Base-by-base conservation (phyloP, 1,140 invertebrate genomes). In the Halyomorpha halys region DNA sequence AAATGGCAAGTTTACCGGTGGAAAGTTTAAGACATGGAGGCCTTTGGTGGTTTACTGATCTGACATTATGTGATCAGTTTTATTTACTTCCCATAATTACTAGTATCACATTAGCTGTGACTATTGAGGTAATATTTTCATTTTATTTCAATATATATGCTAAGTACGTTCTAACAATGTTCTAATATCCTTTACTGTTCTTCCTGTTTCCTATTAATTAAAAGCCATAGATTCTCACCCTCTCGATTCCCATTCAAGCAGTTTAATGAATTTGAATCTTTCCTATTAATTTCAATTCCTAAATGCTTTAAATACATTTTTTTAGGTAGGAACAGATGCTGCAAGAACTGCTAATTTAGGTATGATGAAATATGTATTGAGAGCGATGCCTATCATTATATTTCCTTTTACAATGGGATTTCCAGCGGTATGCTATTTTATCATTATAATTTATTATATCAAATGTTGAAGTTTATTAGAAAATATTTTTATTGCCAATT, bases 1-100 rank as follows among this genome's bases (percentile, higher is more conserved):
- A 76, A 67, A 96, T 98, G 92, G 83, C 91, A 0, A 87, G 86
- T 71, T 77, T 86, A 13, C 94, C 93, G 2, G 84, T 98, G 14
- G 88, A 91, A 62, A 93, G 90, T 73, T 80, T 98, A 80, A 83
- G 82, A 66, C 76, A 80, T 21, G 96, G 95, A n/a, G 97, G 97
- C 4, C 65, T 94, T 0, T 85, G 79, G 61, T 99, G 96, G 96
- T 95, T 98, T 73, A 79, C 80, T 0, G 92, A 99, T 81, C 80
- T 99, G 15, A 94, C 92, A 5, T 69, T 91, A 11, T 76, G 86
- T 27, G 97, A 99, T 80, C 94, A 94, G 14, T 94, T 82, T 74
- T 98, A 87, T 71, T 65, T 90, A 19, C 75, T 99, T 63, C 97
- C 97, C 3, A 1, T 95, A 0, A 76, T 95, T 51, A 96, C 94